A percentile compares a stretch with the other conserved stretches of the same genome.
Evolutionary conservation across 2,888 invertebrate genomes (phyloP).

Genomic region (Ceratothoa steindachneri): DNA sequence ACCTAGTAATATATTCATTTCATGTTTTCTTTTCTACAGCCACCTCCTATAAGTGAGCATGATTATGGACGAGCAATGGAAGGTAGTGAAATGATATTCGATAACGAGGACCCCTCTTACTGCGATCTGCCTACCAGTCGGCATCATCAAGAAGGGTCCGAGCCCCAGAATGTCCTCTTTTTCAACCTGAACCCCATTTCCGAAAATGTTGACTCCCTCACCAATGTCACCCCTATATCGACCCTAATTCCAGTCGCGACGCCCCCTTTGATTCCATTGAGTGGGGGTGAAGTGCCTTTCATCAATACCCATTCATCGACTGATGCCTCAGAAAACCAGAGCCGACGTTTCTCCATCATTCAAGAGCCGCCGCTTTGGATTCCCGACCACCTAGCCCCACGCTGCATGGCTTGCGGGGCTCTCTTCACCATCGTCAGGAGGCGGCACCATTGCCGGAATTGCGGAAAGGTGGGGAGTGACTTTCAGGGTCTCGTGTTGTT

Average conservation of each 20-base stretch:
- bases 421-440: constrained; percentile 92
- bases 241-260: not conserved
- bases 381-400: constrained; percentile 84
- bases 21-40: too few relatives aligned
- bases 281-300: not conserved
- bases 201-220: not conserved
- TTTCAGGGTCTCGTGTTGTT: not conserved
- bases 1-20: too few relatives aligned
- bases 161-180: not conserved
- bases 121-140: not conserved
- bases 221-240: not conserved
- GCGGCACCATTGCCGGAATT: constrained; percentile 94
- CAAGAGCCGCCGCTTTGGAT: constrained; percentile 73
- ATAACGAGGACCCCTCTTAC: not conserved
- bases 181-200: not conserved
- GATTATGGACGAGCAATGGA: not conserved
- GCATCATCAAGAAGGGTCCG: not conserved
- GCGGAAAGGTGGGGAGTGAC: constrained; percentile 44
- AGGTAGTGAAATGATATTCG: not conserved
- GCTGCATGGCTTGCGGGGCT: constrained; percentile 87
- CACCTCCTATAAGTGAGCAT: not conserved
- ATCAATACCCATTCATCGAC: not conserved
- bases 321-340: not conserved
- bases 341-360: constrained; percentile 17
- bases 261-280: not conserved